Conservation (phyloP, 2,113 vertebrate species). For the Fregetta grallaria region DNA sequence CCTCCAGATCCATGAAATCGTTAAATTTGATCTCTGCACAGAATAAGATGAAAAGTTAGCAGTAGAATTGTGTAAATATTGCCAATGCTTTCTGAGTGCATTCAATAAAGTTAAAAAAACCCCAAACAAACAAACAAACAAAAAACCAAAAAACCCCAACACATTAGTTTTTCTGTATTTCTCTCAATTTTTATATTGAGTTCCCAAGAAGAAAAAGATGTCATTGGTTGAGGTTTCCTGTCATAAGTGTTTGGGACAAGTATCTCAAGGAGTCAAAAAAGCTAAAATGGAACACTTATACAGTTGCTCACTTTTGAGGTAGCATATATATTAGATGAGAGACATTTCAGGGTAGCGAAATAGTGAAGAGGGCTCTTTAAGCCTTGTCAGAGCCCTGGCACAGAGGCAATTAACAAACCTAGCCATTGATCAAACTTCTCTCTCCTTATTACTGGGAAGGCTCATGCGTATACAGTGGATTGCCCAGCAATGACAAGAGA, state of each 20-base stretch:
- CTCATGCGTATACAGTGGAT: background rate
- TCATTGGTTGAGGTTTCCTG: background rate
- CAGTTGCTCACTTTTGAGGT: background rate
- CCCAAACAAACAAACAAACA: rapidly evolving
- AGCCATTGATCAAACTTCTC: background rate
- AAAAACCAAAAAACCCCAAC: too few species aligned
- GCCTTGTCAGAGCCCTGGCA: background rate
- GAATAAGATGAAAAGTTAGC: background rate
- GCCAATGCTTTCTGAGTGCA: background rate
- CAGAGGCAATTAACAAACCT: background rate
- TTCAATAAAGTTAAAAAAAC: background rate
- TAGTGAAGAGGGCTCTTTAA: background rate
- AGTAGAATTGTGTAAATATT: background rate
- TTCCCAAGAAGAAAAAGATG: background rate
- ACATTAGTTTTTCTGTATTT: background rate
- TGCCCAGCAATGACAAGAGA: background rate
- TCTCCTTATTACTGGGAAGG: background rate
- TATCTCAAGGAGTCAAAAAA: background rate
- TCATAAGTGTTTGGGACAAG: background rate
- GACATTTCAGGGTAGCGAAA: background rate
- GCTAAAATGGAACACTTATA: background rate
- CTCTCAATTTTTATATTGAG: background rate
- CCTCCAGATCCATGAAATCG: background rate
- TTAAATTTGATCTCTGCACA: background rate
- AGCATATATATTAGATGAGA: background rate